Conservation (phyloP, 2,888 invertebrate genomes). For the Lathronympha strigana region DNA sequence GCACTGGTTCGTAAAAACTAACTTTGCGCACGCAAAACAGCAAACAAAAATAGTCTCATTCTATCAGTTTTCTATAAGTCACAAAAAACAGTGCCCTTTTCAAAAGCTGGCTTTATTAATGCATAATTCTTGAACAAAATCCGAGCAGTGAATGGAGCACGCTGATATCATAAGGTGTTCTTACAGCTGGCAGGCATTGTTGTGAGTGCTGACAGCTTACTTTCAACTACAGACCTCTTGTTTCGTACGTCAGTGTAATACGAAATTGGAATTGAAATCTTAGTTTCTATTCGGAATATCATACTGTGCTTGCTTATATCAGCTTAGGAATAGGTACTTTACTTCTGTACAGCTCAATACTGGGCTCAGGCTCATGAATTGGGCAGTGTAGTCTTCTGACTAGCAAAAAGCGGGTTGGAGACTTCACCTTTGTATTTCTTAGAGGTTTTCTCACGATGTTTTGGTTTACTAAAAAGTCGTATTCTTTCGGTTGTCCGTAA, state of each 20-base stretch:
- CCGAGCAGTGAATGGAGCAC: neutral
- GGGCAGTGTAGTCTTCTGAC: too few species aligned
- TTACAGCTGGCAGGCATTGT: slow-evolving; percentile 11
- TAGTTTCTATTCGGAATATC: neutral
- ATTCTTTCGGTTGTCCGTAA: too few species aligned
- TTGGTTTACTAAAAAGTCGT: too few species aligned
- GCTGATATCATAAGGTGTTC: slow-evolving; percentile 15
- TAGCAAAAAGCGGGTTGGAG: too few species aligned
- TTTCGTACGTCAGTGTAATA: neutral
- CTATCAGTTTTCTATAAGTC: neutral
- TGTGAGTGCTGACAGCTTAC: slow-evolving; percentile 7
- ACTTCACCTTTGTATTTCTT: too few species aligned
- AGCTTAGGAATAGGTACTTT: too few species aligned
- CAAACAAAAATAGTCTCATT: neutral
- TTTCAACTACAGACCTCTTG: slow-evolving; percentile 14
- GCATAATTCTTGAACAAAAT: neutral
- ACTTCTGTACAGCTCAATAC: too few species aligned
- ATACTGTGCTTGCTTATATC: too few species aligned
- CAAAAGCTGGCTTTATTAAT: slow-evolving; percentile 1
- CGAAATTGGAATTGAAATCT: slow-evolving; percentile 6
- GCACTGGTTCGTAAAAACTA: too few species aligned
- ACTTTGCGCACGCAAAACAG: too few species aligned
- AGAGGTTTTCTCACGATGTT: too few species aligned
- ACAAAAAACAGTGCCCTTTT: neutral
- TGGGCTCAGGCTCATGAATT: too few species aligned